A percentile compares a stretch with the other conserved stretches of the same genome.
phyloP scores from a whole-genome alignment of 2,113 vertebrate species.

The Alces alces region DNA sequence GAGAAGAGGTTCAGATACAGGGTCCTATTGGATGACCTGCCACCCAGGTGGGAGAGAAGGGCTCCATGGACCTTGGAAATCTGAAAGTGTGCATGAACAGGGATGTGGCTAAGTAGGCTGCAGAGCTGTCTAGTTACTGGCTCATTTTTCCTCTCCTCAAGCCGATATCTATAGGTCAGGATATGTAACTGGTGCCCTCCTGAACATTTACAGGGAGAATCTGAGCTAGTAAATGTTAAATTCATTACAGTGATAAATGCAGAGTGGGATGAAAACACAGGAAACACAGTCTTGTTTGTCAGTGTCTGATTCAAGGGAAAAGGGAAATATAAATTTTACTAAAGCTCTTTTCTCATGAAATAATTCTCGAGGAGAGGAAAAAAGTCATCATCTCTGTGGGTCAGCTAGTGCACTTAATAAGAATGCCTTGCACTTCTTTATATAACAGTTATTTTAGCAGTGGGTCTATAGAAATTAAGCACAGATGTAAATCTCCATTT shows the following conservation, averaged over 20 bases:
- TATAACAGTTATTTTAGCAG: background rate
- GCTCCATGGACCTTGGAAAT: background rate
- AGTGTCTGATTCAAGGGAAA: background rate
- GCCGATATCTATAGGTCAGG: background rate
- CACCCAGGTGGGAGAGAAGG: background rate
- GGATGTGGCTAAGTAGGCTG: background rate
- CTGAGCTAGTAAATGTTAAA: slow-evolving; percentile 13
- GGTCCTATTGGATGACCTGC: background rate
- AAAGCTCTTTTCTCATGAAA: background rate
- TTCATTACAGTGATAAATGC: background rate
- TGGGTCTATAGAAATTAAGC: background rate
- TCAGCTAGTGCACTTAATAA: background rate
- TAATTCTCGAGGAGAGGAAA: background rate
- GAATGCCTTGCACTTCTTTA: background rate
- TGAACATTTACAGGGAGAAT: background rate
- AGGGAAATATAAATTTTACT: slow-evolving; percentile 1
- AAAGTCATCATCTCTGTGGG: background rate
- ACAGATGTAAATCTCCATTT: background rate
- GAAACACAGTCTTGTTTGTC: background rate
- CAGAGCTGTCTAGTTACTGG: background rate
- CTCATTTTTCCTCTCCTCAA: background rate
- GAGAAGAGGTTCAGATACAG: background rate
- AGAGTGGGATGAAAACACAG: background rate
- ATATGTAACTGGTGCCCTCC: background rate
- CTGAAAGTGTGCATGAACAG: background rate